phyloP scores from a whole-genome alignment of 1,140 invertebrate genomes.

The Hyles euphorbiae region DNA sequence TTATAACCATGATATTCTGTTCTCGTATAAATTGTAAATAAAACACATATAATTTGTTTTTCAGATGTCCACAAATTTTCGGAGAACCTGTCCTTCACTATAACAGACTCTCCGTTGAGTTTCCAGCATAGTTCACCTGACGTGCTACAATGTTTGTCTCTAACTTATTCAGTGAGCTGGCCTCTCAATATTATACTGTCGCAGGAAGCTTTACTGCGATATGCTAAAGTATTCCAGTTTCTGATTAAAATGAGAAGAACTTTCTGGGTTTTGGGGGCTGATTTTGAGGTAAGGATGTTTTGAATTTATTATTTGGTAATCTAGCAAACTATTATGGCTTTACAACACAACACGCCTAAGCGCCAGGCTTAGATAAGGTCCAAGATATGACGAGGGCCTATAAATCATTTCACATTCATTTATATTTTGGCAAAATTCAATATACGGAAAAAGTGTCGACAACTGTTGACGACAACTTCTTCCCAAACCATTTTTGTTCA shows the following conservation, averaged over 20 bases:
- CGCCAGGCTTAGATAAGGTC: too few species aligned
- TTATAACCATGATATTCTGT: too few species aligned
- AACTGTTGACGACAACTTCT: too few species aligned
- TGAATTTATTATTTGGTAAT: constrained; percentile 1
- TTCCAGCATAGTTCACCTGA: constrained; percentile 80
- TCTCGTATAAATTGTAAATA: too few species aligned
- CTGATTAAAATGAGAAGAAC: constrained; percentile 84
- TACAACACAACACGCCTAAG: too few species aligned
- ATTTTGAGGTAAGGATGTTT: constrained; percentile 76
- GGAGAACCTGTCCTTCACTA: constrained; percentile 77
- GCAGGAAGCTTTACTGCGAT: constrained; percentile 79
- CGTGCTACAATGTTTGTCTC: constrained; percentile 78
- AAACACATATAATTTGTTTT: constrained; percentile 14
- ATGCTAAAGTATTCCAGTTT: constrained; percentile 84
- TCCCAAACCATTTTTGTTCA: too few species aligned
- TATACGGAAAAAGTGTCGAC: too few species aligned
- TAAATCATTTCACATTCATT: too few species aligned
- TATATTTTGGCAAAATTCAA: too few species aligned
- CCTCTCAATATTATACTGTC: constrained; percentile 86
- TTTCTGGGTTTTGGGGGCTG: constrained; percentile 82
- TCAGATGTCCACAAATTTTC: constrained; percentile 75
- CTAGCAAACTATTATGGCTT: too few species aligned
- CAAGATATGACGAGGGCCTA: too few species aligned
- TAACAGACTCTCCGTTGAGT: constrained; percentile 74
- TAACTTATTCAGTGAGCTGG: constrained; percentile 84